Conservation (phyloP, 1,140 invertebrate species). For the Pectinophora gossypiella region DNA sequence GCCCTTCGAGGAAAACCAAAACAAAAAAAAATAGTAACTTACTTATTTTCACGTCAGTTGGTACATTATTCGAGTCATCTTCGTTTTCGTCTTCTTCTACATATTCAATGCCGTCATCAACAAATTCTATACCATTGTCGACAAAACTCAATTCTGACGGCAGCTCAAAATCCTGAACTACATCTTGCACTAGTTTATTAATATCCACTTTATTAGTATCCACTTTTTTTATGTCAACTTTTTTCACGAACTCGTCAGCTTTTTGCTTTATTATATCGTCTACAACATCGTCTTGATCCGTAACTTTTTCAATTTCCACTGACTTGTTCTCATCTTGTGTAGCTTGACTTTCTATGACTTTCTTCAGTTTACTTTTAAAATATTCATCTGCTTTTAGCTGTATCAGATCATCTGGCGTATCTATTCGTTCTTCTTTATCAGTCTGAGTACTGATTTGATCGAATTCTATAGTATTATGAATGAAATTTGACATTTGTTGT, state of each 20-base stretch:
- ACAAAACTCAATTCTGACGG: conserved; percentile 10
- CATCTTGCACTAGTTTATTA: background rate
- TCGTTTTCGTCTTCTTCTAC: conserved; percentile 41
- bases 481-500: background rate
- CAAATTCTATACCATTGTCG: conserved; percentile 11
- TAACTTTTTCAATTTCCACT: background rate
- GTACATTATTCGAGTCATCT: background rate
- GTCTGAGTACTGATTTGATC: background rate
- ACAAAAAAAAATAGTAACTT: too few species aligned
- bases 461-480: background rate
- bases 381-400: conserved; percentile 9
- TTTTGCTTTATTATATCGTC: conserved; percentile 5
- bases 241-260: background rate
- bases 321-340: background rate
- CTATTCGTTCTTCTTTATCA: background rate
- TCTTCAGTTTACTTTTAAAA: background rate
- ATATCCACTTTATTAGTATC: background rate
- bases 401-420: conserved; percentile 1
- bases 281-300: background rate
- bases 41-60: too few species aligned
- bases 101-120: conserved; percentile 43
- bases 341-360: background rate
- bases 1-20: too few species aligned
- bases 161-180: conserved; percentile 3
- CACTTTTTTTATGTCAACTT: background rate